Base-by-base conservation (phyloP, 2,888 invertebrate species). In the Temnothorax unifasciatus region DNA sequence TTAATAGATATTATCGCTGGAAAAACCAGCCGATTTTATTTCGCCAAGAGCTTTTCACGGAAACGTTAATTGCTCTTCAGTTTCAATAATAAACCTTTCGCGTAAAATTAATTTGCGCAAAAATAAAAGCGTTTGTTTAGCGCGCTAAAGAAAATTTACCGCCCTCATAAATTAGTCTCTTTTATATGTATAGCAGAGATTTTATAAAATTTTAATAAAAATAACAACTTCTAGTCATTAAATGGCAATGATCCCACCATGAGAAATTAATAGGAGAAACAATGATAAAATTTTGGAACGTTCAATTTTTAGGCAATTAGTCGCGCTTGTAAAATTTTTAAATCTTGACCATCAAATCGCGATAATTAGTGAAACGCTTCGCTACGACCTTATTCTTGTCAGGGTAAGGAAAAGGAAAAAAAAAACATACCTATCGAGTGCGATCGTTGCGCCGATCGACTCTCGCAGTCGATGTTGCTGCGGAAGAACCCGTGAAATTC, bases 401-500 rank as follows among this genome's bases (percentile, higher is more conserved):
- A 3, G n/a, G 9, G 63, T 25, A 21, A 18, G 2, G 18, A 50
- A 29, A 21, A 76, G 25, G 5, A 29, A 29, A 13, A 73, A 15
- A 68, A 29, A 11, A 52, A 29, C 8, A 11, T 29, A 29, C 29
- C 29, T 54, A 25, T 25, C 34, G 34, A 29, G 29, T 2, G 8
- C n/a, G 38, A 41, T n/a, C 38, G 54, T 38, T 41, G 57, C 29
- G 34, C 18, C 11, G 69, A 83, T 82, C 57, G 29, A 25, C 2
- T 54, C 47, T 63, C 29, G 50, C 25, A 13, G 54, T 18, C 38
- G 61, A 21, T 21, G 5, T 15, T 47, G 18, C 18, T 47, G 11
- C 68, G 79, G 85, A 82, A 69, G 38, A 77, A 71, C 52, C 84
- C 73, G 82, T 82, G 84, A 86, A 86, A 87, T 84, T 84, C 82